phyloP scores from a whole-genome alignment of 37 sponge, comb jelly and placozoan species.

The Amphimedon queenslandica region DNA sequence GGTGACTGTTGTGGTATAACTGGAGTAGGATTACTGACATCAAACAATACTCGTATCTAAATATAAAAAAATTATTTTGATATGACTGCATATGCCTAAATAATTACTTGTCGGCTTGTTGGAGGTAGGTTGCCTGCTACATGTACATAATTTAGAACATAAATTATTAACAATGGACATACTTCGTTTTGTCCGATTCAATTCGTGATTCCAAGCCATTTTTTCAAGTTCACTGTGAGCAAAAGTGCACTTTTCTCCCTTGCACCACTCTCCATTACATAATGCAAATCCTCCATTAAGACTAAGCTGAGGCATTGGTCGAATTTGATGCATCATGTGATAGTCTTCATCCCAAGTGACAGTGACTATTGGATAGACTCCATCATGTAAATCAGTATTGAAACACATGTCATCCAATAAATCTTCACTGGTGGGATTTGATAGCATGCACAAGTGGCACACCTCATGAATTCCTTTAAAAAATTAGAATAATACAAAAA shows the following conservation, averaged over 20 bases:
- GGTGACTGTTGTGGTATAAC: too few species aligned
- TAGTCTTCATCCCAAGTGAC: background rate
- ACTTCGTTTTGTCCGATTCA: background rate
- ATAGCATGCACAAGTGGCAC: background rate
- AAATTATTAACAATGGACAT: too few species aligned
- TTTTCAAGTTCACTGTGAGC: constrained; percentile 28
- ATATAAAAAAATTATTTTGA: too few species aligned
- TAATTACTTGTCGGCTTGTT: too few species aligned
- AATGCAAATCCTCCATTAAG: background rate
- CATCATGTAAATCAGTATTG: background rate
- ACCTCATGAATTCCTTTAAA: background rate
- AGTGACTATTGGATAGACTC: background rate
- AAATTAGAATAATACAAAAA: too few species aligned
- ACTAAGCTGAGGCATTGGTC: background rate
- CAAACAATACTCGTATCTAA: too few species aligned
- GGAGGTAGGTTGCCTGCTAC: too few species aligned
- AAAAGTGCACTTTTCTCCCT: constrained; percentile 27
- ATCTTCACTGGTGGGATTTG: background rate
- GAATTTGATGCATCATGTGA: background rate
- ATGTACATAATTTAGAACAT: too few species aligned
- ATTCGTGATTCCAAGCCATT: constrained; percentile 36
- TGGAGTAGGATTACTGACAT: too few species aligned
- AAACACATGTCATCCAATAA: background rate
- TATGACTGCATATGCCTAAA: too few species aligned
- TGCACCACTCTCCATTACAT: background rate